A percentile compares a stretch with the other conserved stretches of the same genome.
These are phyloP conservation scores for Porites divaricata DNA, from an alignment of 92 coral and sea anemone genomes.

Conservation along the genomic window DNA sequence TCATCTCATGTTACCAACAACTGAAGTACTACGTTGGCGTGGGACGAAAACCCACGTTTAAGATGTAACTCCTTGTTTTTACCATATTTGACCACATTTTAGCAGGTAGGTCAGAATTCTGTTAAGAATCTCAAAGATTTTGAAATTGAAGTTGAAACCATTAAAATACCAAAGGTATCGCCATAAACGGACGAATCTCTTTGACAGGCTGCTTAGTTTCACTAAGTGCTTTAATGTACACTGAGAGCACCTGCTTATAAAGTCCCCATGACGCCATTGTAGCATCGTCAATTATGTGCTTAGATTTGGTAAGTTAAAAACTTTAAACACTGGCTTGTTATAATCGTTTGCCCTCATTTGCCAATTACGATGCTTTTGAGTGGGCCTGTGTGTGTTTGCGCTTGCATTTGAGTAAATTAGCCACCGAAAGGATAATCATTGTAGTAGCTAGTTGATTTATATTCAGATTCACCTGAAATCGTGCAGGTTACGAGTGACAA, in stretches of 20 bases:
- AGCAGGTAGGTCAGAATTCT: not conserved
- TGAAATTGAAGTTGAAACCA: not conserved
- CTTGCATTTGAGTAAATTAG: slow-evolving; percentile 1
- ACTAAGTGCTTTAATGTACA: not conserved
- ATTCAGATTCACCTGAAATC: not conserved
- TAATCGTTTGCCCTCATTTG: slow-evolving; percentile 4
- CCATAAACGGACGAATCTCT: not conserved
- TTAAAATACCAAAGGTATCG: not conserved
- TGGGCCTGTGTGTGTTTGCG: slow-evolving; percentile 1
- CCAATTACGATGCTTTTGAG: slow-evolving; percentile 17
- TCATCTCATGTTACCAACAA: not conserved
- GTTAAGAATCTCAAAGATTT: not conserved
- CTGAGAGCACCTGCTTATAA: slow-evolving; percentile 8
- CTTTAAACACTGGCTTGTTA: slow-evolving; percentile 6
- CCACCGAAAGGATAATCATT: not conserved
- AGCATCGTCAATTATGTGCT: slow-evolving; percentile 21
- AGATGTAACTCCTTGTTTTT: not conserved
- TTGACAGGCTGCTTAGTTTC: not conserved
- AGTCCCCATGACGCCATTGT: slow-evolving; percentile 24
- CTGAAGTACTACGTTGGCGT: not conserved
- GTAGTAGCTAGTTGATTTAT: not conserved
- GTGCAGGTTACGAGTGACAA: not conserved
- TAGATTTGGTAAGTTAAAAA: not conserved
- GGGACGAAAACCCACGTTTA: not conserved
- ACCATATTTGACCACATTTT: not conserved